These are phyloP conservation scores for Druon quercuslanigerum DNA, from an alignment of 1,140 invertebrate genomes.

Conservation along the genomic window DNA sequence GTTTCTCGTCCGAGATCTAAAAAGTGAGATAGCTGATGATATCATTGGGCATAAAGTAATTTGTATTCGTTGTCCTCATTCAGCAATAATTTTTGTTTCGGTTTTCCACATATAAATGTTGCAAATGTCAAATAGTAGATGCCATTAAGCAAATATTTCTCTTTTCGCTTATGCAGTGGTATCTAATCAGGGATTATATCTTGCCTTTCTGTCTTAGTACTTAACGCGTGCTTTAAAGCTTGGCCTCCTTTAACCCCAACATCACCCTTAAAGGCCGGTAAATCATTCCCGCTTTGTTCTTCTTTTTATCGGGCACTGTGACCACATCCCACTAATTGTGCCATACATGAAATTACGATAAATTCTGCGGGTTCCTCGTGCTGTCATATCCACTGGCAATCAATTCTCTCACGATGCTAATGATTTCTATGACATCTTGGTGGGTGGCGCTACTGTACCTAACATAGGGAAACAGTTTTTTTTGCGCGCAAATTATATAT, in stretches of 20 bases:
- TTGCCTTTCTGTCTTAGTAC: too few relatives aligned
- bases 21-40: too few relatives aligned
- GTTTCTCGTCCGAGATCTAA: too few relatives aligned
- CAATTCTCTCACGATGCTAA: conserved; percentile 64
- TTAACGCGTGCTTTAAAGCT: conserved; percentile 41
- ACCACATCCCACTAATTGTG: conserved; percentile 65
- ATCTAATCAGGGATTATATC: background rate
- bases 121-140: too few relatives aligned
- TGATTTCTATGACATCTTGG: conserved; percentile 56
- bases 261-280: conserved; percentile 55
- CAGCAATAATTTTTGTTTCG: too few relatives aligned
- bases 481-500: too few relatives aligned
- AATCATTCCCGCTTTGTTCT: conserved; percentile 60
- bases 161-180: too few relatives aligned
- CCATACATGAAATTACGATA: conserved; percentile 75
- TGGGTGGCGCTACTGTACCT: conserved; percentile 51
- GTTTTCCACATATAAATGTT: too few relatives aligned
- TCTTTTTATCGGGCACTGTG: conserved; percentile 55
- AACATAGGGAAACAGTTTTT: conserved; percentile 40
- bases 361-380: conserved; percentile 65
- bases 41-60: too few relatives aligned
- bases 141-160: too few relatives aligned
- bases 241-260: conserved; percentile 39
- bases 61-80: too few relatives aligned
- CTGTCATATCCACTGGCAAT: conserved; percentile 64